Evolutionary conservation across 2,888 invertebrate genomes (phyloP).

Genomic region (Tolmerus cingulatus): DNA sequence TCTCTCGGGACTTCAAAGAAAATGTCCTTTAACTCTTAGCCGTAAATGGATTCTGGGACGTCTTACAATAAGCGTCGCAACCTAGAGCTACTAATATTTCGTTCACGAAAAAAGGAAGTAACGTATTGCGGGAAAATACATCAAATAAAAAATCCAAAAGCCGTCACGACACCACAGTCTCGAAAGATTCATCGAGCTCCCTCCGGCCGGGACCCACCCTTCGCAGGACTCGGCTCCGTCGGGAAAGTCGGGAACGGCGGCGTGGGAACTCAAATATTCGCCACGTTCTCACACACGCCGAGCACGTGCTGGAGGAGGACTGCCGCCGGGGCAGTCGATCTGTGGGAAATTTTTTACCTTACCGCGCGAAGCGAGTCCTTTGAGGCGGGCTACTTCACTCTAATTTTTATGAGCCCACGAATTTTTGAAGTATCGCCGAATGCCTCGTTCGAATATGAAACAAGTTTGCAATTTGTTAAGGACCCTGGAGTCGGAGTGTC

Average conservation of each 20-base stretch:
- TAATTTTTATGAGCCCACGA: neutral
- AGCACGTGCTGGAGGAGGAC: slow-evolving; percentile 57
- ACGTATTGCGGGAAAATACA: neutral
- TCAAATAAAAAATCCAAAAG: neutral
- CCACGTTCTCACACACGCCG: slow-evolving; percentile 62
- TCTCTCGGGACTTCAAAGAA: neutral
- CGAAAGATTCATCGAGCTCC: neutral
- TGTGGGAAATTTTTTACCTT: slow-evolving; percentile 21
- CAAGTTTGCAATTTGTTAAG: slow-evolving; percentile 37
- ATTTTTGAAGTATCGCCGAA: neutral
- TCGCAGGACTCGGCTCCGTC: neutral
- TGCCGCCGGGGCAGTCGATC: neutral
- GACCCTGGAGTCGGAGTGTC: neutral
- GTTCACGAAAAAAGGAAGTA: neutral
- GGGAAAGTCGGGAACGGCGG: too few species aligned
- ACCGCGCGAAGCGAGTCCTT: neutral
- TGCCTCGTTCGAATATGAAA: slow-evolving; percentile 5
- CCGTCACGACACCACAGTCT: neutral
- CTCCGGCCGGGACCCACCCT: neutral
- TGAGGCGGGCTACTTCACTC: neutral
- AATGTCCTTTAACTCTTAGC: neutral
- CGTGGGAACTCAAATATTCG: slow-evolving; percentile 61
- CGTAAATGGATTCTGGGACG: neutral
- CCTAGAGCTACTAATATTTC: neutral
- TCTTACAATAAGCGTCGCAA: neutral